phyloP scores from a whole-genome alignment of 2,113 vertebrate species.

The Pao palembangensis region DNA sequence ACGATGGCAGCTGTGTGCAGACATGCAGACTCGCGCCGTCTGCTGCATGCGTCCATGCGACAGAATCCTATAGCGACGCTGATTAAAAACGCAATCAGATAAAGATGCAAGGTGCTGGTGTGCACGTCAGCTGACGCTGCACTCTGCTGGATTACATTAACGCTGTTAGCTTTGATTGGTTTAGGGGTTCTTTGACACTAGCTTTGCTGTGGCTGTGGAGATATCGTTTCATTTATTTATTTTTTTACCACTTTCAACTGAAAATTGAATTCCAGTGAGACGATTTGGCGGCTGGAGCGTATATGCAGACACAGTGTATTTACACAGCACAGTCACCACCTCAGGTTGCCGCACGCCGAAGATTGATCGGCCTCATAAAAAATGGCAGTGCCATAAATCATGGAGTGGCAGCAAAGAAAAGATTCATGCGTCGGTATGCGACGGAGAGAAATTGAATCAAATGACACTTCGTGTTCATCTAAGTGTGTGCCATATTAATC shows the following conservation, averaged over 20 bases:
- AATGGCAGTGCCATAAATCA: constrained; percentile 29
- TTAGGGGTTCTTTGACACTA: constrained; percentile 6
- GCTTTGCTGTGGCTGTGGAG: constrained; percentile 4
- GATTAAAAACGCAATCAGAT: too few species aligned
- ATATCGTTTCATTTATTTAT: neutral
- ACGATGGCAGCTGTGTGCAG: constrained; percentile 9
- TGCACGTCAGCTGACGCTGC: neutral
- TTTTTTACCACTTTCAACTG: constrained; percentile 9
- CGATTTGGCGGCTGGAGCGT: constrained; percentile 27
- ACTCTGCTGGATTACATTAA: constrained; percentile 37
- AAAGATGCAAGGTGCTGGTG: too few species aligned
- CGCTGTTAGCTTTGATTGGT: constrained; percentile 46
- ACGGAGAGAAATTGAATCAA: constrained; percentile 20
- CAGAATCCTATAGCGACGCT: neutral
- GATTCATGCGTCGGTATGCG: constrained; percentile 1
- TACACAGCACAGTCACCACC: constrained; percentile 22
- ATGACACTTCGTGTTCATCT: constrained; percentile 24
- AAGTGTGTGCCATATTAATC: constrained; percentile 49
- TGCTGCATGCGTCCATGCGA: constrained; percentile 4
- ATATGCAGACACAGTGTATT: constrained; percentile 42
- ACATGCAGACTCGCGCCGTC: constrained; percentile 9
- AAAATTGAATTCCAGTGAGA: constrained; percentile 29
- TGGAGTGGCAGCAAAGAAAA: constrained; percentile 10
- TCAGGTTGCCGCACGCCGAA: constrained; percentile 37
- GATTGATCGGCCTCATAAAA: constrained; percentile 56